Conservation (phyloP, 1,140 invertebrate species). For the Eriosoma lanigerum region DNA sequence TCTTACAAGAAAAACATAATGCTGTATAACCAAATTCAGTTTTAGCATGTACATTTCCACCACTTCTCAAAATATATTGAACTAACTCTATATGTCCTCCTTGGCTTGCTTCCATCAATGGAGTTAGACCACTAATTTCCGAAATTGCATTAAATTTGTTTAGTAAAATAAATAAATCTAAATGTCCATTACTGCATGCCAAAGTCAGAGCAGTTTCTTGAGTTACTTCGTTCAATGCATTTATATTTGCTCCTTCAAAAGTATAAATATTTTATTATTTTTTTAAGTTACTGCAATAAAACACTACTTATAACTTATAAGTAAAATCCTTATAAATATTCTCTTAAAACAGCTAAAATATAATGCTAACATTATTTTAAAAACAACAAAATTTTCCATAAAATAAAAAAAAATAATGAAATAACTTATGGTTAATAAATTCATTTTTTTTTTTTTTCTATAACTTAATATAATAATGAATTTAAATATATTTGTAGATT, state of each 20-base stretch:
- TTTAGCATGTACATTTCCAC: conserved; percentile 88
- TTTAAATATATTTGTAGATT: no score
- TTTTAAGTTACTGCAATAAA: no score
- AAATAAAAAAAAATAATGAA: no score
- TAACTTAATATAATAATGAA: no score
- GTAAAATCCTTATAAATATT: no score
- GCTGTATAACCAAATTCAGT: conserved; percentile 95
- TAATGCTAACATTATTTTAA: no score
- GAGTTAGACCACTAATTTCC: conserved; percentile 93
- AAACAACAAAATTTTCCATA: no score
- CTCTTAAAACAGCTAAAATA: no score
- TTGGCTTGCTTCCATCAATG: conserved; percentile 97
- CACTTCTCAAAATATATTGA: conserved; percentile 75
- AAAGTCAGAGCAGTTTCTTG: conserved; percentile 96
- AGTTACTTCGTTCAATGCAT: conserved; percentile 97
- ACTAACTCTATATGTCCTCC: conserved; percentile 95
- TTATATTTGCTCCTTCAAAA: conserved; percentile 83
- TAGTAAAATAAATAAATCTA: conserved; percentile 95
- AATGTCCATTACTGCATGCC: conserved; percentile 95
- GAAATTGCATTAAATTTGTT: conserved; percentile 94
- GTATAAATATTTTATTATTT: not conserved
- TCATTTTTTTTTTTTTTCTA: no score
- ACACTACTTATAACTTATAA: no score
- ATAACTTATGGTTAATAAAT: no score
- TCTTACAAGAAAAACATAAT: conserved; percentile 95